Percentiles rank a stretch among this genome's conserved stretches.
These are phyloP conservation scores for Macrochelys suwanniensis DNA, from an alignment of 2,797 vertebrate genomes.

Conservation along the genomic window DNA sequence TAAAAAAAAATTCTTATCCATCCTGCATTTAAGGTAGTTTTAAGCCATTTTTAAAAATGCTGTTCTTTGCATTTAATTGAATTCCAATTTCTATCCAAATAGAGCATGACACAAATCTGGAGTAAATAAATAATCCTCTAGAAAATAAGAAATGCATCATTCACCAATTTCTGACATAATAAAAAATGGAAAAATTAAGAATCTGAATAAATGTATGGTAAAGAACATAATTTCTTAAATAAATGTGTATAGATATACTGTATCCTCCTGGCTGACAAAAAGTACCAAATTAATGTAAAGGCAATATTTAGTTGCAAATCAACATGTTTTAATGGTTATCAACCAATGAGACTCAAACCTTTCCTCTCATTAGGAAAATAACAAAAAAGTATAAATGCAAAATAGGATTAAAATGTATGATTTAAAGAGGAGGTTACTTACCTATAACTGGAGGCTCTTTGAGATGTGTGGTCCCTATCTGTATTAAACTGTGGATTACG, in stretches of 20 bases:
- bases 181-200: not conserved
- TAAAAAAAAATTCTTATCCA: not conserved
- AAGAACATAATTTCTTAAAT: not conserved
- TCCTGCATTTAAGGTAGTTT: not conserved
- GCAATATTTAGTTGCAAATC: not conserved
- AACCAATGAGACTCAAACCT: not conserved
- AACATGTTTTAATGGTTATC: not conserved
- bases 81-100: not conserved
- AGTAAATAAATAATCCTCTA: not conserved
- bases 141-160: not conserved
- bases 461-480: not conserved
- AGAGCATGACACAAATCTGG: not conserved
- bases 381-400: not conserved
- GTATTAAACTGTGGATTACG: not conserved
- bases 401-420: not conserved
- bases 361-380: not conserved
- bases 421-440: not conserved
- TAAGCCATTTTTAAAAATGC: not conserved
- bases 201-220: not conserved
- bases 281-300: not conserved
- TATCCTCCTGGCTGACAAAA: not conserved
- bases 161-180: not conserved
- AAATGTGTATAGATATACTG: not conserved
- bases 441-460: not conserved
- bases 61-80: not conserved